These are phyloP conservation scores for Anomalospiza imberbis DNA, from an alignment of 2,797 vertebrate species.

Conservation along the genomic window DNA sequence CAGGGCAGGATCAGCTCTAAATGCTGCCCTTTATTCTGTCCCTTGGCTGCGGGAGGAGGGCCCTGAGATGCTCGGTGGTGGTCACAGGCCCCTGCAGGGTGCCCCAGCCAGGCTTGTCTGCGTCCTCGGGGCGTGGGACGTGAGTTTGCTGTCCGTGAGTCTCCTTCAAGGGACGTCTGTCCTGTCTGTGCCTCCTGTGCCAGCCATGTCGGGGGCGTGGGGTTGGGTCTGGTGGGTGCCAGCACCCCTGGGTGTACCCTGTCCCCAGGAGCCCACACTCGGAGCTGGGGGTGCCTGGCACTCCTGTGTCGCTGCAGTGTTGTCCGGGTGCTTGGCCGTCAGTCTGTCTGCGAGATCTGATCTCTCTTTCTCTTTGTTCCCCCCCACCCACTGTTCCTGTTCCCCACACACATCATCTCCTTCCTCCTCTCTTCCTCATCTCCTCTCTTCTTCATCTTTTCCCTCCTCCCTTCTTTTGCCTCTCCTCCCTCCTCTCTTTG, in stretches of 20 bases:
- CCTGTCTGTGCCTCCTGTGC: constrained; percentile 40
- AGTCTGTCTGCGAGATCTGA: constrained; percentile 51
- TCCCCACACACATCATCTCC: not conserved
- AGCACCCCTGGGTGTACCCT: not conserved
- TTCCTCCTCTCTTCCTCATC: not conserved
- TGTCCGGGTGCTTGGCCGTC: constrained; percentile 10
- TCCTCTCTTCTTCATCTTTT: not conserved
- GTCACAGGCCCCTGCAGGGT: fast-evolving
- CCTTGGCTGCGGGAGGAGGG: not conserved
- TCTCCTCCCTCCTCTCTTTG: not conserved
- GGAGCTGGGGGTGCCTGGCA: not conserved
- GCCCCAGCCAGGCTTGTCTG: not conserved
- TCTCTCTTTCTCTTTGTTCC: constrained; percentile 42
- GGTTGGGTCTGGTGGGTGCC: not conserved
- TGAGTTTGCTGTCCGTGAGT: constrained; percentile 33
- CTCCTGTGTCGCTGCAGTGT: constrained; percentile 16
- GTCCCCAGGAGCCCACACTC: not conserved
- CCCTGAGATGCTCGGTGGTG: not conserved
- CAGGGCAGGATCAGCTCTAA: not conserved
- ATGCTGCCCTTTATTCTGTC: not conserved
- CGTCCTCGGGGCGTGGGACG: not conserved
- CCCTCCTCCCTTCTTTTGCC: not conserved
- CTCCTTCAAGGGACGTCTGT: constrained; percentile 5
- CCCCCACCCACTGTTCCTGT: not conserved
- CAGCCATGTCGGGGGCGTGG: not conserved